These are phyloP conservation scores for Halictus ligatus DNA, from an alignment of 2,888 invertebrate species.

Conservation along the genomic window DNA sequence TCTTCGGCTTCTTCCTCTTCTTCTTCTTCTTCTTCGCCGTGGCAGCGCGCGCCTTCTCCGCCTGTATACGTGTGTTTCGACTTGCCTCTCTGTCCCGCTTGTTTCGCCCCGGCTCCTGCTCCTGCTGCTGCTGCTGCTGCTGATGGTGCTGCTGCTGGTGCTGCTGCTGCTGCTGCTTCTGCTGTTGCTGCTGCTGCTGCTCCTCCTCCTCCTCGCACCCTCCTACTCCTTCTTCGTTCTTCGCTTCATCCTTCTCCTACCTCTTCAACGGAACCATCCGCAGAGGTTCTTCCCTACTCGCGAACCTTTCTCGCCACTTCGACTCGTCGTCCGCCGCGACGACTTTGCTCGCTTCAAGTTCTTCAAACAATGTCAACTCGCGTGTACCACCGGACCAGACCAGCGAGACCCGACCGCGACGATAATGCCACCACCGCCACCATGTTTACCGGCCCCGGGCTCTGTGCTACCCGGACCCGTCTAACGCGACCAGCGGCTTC, in stretches of 20 bases:
- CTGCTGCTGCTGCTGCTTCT: conserved; percentile 1
- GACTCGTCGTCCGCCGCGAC: conserved; percentile 52
- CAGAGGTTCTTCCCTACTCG: conserved; percentile 60
- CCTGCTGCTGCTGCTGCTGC: conserved; percentile 17
- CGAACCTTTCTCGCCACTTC: conserved; percentile 72
- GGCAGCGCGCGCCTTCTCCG: conserved; percentile 36
- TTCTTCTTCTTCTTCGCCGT: conserved; percentile 10
- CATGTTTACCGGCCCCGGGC: conserved; percentile 58
- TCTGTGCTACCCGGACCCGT: conserved; percentile 44
- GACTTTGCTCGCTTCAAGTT: conserved; percentile 71
- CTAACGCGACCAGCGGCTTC: neutral
- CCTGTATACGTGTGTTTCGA: conserved; percentile 26
- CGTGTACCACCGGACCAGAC: conserved; percentile 30
- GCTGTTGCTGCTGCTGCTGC: conserved; percentile 1
- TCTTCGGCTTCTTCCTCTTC: neutral
- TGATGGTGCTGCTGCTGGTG: neutral
- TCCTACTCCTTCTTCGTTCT: conserved; percentile 11
- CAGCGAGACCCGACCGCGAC: conserved; percentile 25
- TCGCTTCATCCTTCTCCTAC: conserved; percentile 20
- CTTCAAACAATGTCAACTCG: conserved; percentile 78
- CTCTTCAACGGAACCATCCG: neutral
- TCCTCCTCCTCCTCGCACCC: conserved; percentile 14
- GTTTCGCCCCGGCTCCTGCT: conserved; percentile 30
- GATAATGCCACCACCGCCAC: conserved; percentile 63
- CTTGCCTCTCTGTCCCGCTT: conserved; percentile 53